Evolutionary conservation across 2,797 vertebrate species (phyloP), one percentile per base, ranked within the genome.

Genomic region (Brotogeris chrysoptera): DNA sequence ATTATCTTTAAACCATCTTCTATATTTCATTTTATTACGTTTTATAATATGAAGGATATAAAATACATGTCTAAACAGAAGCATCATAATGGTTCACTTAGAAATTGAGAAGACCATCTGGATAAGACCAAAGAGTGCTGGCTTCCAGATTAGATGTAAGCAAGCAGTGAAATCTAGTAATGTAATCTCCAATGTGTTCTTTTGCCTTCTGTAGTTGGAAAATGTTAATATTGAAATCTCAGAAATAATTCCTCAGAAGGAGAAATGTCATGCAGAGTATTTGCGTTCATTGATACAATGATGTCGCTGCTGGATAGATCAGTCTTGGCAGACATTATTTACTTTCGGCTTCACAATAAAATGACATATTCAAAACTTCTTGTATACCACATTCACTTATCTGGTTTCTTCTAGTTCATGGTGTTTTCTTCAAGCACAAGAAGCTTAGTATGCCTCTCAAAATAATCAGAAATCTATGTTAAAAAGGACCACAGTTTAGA

Each of bases 21-120:
- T 72, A 53, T 16, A 59, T 76, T 84, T 81, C 5, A 55, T 61
- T 86, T 74, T 59, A 64, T 70, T 79, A 52, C 3, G 34, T 83
- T 91, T 79, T 73, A 39, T 63, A 69, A 68, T 59, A 60, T 34
- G 20, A 72, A 76, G 32, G 16, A 1, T 86, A 70, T 90, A 81
- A 94, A 92, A 66, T 79, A 34, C 19, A 20, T 79, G 18, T 50
- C 63, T 65, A 69, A 92, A 65, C 60, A 84, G 82, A 77, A 87
- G 16, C 60, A 86, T 84, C 57, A 82, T 61, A 65, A 86, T 59
- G 44, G 92, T 70, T 77, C 70, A 82, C 44, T 93, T 87, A 65
- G 60, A 94, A 96, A 86, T 32, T 64, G 44, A 90, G 73, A 80
- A 61, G 41, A 88, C 52, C 83, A 78, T 93, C 82, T 96, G 86